Conservation (phyloP, 2,797 vertebrate genomes). For the Sciurus vulgaris region DNA sequence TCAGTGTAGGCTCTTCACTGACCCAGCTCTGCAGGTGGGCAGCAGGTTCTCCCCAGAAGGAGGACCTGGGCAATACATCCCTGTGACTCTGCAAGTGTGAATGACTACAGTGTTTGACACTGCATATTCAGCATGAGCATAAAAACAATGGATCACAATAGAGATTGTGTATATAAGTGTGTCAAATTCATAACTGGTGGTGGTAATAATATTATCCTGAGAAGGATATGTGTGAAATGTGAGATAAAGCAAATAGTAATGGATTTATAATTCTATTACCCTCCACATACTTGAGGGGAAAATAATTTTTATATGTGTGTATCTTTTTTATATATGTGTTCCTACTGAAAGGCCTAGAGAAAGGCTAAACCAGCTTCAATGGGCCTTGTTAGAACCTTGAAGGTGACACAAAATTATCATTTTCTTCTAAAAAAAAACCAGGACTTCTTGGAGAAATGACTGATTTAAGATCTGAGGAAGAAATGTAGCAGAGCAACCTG, state of each 20-base stretch:
- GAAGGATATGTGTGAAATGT: neutral
- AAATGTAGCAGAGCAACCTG: neutral
- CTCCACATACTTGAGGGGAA: neutral
- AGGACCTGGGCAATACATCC: neutral
- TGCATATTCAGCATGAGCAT: neutral
- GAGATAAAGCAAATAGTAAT: neutral
- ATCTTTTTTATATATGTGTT: neutral
- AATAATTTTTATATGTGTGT: neutral
- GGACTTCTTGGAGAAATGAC: neutral
- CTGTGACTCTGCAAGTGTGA: neutral
- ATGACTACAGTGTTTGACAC: neutral
- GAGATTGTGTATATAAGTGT: neutral
- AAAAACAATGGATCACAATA: neutral
- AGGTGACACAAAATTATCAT: neutral
- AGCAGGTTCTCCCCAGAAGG: neutral
- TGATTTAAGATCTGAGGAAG: neutral
- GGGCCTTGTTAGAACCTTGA: neutral
- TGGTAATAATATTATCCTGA: neutral
- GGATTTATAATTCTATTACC: neutral
- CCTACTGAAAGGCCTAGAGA: neutral
- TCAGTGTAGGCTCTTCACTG: neutral
- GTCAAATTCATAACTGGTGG: neutral
- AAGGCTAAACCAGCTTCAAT: neutral
- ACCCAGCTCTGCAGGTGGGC: neutral
- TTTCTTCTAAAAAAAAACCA: neutral